A percentile compares a stretch with the other conserved stretches of the same genome.
Evolutionary conservation across 1,140 invertebrate species (phyloP).

Genomic region (Laodelphax striatellus): DNA sequence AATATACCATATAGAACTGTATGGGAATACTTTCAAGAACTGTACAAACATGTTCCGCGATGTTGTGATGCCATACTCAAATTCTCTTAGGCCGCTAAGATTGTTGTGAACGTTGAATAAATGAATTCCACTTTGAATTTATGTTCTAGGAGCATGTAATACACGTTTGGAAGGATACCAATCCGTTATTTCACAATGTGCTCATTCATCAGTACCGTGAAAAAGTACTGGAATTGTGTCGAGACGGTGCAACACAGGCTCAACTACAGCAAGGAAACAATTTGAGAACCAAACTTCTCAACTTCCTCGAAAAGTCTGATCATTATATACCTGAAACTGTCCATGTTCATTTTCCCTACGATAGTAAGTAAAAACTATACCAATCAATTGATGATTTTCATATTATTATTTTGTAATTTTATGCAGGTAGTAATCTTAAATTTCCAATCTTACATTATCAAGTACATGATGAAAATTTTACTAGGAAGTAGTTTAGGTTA

Average conservation of each 20-base stretch:
- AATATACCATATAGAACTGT: too few relatives aligned
- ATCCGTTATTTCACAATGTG: constrained; percentile 79
- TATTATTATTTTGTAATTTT: too few relatives aligned
- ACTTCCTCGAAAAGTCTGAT: constrained; percentile 73
- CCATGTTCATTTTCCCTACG: constrained; percentile 73
- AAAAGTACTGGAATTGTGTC: constrained; percentile 43
- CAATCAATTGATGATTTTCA: too few relatives aligned
- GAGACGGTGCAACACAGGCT: constrained; percentile 41
- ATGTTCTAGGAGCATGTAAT: constrained; percentile 73
- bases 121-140: neutral
- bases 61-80: too few relatives aligned
- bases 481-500: too few relatives aligned
- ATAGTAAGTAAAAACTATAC: constrained; percentile 37
- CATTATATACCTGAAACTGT: constrained; percentile 82
- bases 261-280: constrained; percentile 47
- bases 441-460: too few relatives aligned
- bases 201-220: constrained; percentile 77
- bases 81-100: too few relatives aligned
- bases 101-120: too few relatives aligned
- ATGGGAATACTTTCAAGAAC: too few relatives aligned
- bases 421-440: too few relatives aligned
- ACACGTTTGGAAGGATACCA: constrained; percentile 75
- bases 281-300: constrained; percentile 61
- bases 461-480: too few relatives aligned
- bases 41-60: too few relatives aligned